Base-by-base conservation (phyloP, 2,113 vertebrate genomes). In the Euleptes europaea region DNA sequence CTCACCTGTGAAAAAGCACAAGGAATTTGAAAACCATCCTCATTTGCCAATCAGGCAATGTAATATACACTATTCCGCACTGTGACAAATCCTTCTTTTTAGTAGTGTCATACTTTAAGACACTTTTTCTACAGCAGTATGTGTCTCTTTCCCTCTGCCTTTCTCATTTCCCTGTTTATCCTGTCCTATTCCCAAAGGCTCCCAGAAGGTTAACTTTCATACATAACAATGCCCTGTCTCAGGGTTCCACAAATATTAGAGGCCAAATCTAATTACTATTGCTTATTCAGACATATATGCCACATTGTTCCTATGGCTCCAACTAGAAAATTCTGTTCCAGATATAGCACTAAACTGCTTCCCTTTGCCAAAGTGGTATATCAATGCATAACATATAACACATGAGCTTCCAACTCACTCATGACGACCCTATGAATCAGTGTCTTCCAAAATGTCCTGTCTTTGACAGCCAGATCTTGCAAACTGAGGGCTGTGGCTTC, bases 1-100 rank as follows among this genome's bases (percentile, higher is more conserved):
- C 86, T 35, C 57, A 95, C 93, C 5, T 95, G 94, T 93, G 97
- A 93, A 91, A 95, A 47, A 65, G 8, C 21, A 63, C 60, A 31
- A 51, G 15, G 57, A 17, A 95, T 97, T 97, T 91, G 94, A 93
- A 54, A 77, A 93, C 74, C 95, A 94, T 94, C 96, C 95, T 90
- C 95, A 96, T 92, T 94, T 97, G 89, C 94, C 97, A 94, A 96
- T 97, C 91, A 97, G 97, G 97, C 97, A 97, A 82, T 83, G 85
- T 91, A 93, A 90, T 86, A 92, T 92, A 86, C 47, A 80, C 86
- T 91, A 91, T 90, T 84, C 84, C 87, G 88, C 47, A 83, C 84
- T 91, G 85, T 95, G 91, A 96, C 88, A 95, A 95, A 95, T 95
- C 93, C 82, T 92, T 89, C 14, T 88, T 91, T 44, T 44, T 9